Evolutionary conservation across 2,113 vertebrate genomes (phyloP).

Genomic region (Hiodon alosoides): DNA sequence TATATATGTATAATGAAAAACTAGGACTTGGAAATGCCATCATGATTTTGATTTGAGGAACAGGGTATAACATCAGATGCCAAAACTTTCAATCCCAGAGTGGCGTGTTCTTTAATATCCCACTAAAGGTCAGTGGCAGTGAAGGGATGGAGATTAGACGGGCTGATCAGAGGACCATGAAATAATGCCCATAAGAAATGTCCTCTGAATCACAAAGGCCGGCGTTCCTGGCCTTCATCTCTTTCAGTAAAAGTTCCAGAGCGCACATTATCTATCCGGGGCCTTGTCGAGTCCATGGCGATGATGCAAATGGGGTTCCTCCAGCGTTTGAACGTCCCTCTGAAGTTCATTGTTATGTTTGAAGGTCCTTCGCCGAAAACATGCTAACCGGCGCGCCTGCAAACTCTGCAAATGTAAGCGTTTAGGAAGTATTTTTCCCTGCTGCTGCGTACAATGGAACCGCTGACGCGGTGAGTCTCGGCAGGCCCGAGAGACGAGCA

Average conservation of each 20-base stretch:
- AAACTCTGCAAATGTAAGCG: slow-evolving; percentile 7
- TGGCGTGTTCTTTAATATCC: slow-evolving; percentile 33
- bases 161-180: slow-evolving; percentile 42
- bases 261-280: slow-evolving; percentile 40
- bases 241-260: slow-evolving; percentile 26
- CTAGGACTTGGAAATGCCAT: slow-evolving; percentile 30
- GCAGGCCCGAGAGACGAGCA: not conserved
- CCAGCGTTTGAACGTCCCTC: slow-evolving; percentile 20
- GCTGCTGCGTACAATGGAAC: slow-evolving; percentile 4
- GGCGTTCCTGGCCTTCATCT: slow-evolving; percentile 30
- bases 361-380: slow-evolving; percentile 32
- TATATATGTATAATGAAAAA: not conserved
- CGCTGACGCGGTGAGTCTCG: not conserved
- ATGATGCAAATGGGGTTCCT: slow-evolving; percentile 35
- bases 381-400: not conserved
- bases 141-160: slow-evolving; percentile 36
- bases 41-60: slow-evolving; percentile 39
- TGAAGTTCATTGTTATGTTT: slow-evolving; percentile 37
- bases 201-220: slow-evolving; percentile 33
- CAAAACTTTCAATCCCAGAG: slow-evolving; percentile 37
- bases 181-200: slow-evolving; percentile 43
- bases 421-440: slow-evolving; percentile 18
- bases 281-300: slow-evolving; percentile 34
- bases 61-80: slow-evolving; percentile 33
- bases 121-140: slow-evolving; percentile 33